These are phyloP conservation scores for Drosophila rhopaloa DNA, from an alignment of 1,140 invertebrate species.

Conservation along the genomic window DNA sequence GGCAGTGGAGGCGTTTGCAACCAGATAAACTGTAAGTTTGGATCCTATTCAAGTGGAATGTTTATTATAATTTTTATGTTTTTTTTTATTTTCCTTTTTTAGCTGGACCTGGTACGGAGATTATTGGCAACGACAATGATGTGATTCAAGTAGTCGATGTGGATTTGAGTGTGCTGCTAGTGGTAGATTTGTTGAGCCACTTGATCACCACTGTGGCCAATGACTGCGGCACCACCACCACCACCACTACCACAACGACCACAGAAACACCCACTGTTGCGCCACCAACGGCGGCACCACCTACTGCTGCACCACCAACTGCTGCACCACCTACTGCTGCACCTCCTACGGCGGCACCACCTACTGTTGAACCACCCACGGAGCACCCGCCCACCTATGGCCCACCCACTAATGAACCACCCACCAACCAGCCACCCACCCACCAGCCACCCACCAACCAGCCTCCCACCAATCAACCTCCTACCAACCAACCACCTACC, in stretches of 20 bases:
- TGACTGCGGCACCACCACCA: conserved; percentile 24
- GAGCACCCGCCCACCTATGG: not conserved
- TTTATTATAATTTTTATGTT: not conserved
- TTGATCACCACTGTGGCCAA: conserved; percentile 47
- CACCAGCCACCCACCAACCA: conserved; percentile 2
- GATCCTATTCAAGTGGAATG: not conserved
- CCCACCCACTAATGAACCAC: conserved; percentile 16
- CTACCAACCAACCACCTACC: conserved; percentile 12
- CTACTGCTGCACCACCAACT: not conserved
- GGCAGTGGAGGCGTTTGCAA: conserved; percentile 48
- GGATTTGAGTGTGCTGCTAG: conserved; percentile 29
- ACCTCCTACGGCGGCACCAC: conserved; percentile 5
- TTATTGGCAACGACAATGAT: conserved; percentile 46
- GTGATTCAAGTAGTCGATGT: conserved; percentile 47
- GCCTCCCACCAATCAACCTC: not conserved
- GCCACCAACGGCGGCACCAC: conserved; percentile 1
- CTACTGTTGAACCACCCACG: not conserved
- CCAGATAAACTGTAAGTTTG: conserved; percentile 25
- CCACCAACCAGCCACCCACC: conserved; percentile 12
- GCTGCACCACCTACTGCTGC: not conserved
- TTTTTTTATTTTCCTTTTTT: not conserved
- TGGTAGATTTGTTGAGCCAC: conserved; percentile 35
- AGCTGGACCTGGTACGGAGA: conserved; percentile 35
- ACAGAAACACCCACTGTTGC: not conserved
- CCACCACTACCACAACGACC: not conserved